Base-by-base conservation (phyloP, 2,113 vertebrate species). In the Engystomops pustulosus region DNA sequence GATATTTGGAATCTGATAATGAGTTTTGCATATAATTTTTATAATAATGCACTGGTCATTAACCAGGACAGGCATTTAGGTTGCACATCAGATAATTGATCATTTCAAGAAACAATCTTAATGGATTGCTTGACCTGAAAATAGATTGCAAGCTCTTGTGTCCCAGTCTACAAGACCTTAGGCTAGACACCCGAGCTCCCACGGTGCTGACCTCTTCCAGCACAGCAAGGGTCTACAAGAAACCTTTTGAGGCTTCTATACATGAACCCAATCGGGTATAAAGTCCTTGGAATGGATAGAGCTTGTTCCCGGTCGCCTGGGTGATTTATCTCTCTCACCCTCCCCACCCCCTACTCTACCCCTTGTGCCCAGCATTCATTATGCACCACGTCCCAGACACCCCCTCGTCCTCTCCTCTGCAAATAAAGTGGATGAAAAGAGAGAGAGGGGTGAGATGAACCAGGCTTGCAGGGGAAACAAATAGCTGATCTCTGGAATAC, bases 401-500 rank as follows among this genome's bases (percentile, higher is more conserved):
- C 89, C 88, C 11, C 14, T 88, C 74, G 86, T 41, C 53, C 70
- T 75, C 70, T 20, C 18, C 47, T 85, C 83, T 27, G 91, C 91
- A 91, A 91, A 94, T 92, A 94, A 90, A 95, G 92, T 93, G 89
- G 44, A 86, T 86, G 88, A 90, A 83, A 89, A 86, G 49, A 70
- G 72, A 87, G 86, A 88, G 88, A 45, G 79, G 86, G 89, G 88
- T 91, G 87, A 89, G 88, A 89, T 87, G 89, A 89, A 89, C 89
- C 87, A 79, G 74, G 68, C 67, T 86, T 85, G 86, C 92, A 90
- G 90, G 91, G 75, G 83, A 65, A 76, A 67, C 72, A 76, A 91
- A 93, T 94, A 89, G 91, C 87, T 92, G 94, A 93, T 93, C 94
- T 94, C 90, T 85, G 88, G 94, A 95, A 96, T 95, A 92, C 96